These are phyloP conservation scores for Taxidea taxus DNA, from an alignment of 2,113 vertebrate genomes.

Conservation along the genomic window DNA sequence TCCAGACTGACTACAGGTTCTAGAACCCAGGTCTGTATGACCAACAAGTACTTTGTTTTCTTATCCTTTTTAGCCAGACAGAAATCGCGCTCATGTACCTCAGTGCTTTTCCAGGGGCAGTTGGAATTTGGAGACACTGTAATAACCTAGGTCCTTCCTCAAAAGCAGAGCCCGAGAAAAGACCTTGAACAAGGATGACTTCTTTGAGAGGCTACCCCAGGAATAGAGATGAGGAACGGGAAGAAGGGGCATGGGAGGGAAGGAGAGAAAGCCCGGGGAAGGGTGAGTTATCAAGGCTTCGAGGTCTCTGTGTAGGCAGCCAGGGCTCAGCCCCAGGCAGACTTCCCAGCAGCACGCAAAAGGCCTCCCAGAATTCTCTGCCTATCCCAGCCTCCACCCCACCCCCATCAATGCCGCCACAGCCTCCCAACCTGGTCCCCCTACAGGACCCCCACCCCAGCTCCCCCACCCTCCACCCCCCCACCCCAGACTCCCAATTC, in stretches of 20 bases:
- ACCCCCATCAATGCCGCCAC: background rate
- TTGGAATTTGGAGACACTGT: background rate
- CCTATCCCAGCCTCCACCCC: background rate
- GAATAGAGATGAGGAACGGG: background rate
- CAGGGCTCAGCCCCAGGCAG: background rate
- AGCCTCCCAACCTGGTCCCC: background rate
- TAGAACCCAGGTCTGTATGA: background rate
- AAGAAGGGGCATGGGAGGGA: too few species aligned
- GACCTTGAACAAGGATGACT: background rate
- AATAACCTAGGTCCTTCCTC: background rate
- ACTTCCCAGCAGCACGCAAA: background rate
- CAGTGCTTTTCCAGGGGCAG: background rate
- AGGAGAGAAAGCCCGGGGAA: background rate
- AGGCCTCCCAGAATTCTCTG: background rate
- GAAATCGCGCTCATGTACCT: background rate
- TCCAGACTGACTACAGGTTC: background rate
- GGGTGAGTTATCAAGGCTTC: accelerated
- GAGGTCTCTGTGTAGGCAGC: background rate
- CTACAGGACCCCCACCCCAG: background rate
- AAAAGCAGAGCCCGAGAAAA: background rate
- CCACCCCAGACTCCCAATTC: background rate
- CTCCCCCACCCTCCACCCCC: background rate
- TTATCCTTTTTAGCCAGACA: background rate
- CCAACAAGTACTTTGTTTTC: background rate
- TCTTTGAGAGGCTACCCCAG: background rate